Evolutionary conservation across 64 coral and sea anemone genomes (phyloP).

Genomic region (Montipora efflorescens): DNA sequence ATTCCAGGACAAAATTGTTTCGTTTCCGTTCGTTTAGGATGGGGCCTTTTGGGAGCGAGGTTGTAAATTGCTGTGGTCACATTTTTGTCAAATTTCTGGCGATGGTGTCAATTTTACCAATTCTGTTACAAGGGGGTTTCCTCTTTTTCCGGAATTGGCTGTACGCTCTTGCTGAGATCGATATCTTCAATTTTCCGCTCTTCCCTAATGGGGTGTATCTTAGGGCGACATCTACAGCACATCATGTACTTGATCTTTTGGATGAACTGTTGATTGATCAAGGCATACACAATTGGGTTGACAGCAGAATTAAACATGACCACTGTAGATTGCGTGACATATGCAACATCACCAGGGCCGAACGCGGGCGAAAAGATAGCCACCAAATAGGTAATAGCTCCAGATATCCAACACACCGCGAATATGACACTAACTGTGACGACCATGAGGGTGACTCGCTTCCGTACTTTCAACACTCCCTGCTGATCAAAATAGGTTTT

Average conservation of each 20-base stretch:
- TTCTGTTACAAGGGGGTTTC: background rate
- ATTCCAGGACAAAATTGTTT: too few species aligned
- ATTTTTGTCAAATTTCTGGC: too few species aligned
- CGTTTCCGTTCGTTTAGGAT: too few species aligned
- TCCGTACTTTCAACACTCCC: background rate
- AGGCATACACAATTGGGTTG: conserved; percentile 20
- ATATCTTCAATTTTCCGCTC: background rate
- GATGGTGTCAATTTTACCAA: too few species aligned
- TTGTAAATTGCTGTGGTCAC: too few species aligned
- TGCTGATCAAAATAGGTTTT: background rate
- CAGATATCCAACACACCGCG: background rate
- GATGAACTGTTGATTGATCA: conserved; percentile 2
- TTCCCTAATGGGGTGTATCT: background rate
- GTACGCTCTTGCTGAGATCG: background rate
- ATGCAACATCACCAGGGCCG: background rate
- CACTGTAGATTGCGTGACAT: background rate
- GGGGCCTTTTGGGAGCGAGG: too few species aligned
- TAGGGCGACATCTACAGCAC: background rate
- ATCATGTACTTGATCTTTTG: conserved; percentile 8
- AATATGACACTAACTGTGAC: background rate
- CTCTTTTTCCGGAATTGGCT: background rate
- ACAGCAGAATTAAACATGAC: conserved; percentile 6
- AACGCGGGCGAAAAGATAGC: background rate
- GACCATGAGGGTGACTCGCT: background rate
- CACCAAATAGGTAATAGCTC: background rate